Conservation (phyloP, 2,888 invertebrate species). For the Sinopyrophorus schimmeli region DNA sequence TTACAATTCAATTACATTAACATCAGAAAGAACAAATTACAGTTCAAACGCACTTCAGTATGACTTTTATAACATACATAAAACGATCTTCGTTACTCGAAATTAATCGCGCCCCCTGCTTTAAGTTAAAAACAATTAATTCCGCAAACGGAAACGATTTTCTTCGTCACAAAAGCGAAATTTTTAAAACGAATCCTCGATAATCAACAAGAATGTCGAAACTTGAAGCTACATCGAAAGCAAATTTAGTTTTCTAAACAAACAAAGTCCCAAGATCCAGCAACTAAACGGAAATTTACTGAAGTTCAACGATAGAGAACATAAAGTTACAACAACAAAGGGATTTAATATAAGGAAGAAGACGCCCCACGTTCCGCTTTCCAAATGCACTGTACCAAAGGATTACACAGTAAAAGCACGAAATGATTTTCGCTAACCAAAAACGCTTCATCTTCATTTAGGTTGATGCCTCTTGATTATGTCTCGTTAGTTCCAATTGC, state of each 20-base stretch:
- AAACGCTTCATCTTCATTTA: slow-evolving; percentile 29
- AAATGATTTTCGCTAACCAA: slow-evolving; percentile 30
- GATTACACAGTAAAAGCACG: slow-evolving; percentile 23
- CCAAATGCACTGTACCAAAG: slow-evolving; percentile 12
- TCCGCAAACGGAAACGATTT: too few relatives aligned
- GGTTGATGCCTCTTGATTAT: slow-evolving; percentile 27
- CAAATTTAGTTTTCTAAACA: slow-evolving; percentile 4
- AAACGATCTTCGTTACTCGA: too few relatives aligned
- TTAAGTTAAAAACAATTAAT: too few relatives aligned
- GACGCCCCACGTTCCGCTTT: slow-evolving; percentile 8
- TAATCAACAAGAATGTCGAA: background rate
- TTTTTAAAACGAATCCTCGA: too few relatives aligned
- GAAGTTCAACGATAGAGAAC: slow-evolving; percentile 17
- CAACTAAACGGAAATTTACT: slow-evolving; percentile 15
- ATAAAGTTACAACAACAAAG: slow-evolving; percentile 19
- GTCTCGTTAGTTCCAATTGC: slow-evolving; percentile 27
- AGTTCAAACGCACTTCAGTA: too few relatives aligned
- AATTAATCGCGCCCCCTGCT: too few relatives aligned
- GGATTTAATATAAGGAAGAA: slow-evolving; percentile 19
- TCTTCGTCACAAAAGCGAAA: too few relatives aligned
- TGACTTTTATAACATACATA: too few relatives aligned
- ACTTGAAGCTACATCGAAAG: slow-evolving; percentile 1
- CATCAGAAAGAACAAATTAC: too few relatives aligned
- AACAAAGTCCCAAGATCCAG: slow-evolving; percentile 1
- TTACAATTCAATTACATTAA: too few relatives aligned